Base-by-base conservation (phyloP, 2,888 invertebrate genomes). In the Lithophane leautieri region DNA sequence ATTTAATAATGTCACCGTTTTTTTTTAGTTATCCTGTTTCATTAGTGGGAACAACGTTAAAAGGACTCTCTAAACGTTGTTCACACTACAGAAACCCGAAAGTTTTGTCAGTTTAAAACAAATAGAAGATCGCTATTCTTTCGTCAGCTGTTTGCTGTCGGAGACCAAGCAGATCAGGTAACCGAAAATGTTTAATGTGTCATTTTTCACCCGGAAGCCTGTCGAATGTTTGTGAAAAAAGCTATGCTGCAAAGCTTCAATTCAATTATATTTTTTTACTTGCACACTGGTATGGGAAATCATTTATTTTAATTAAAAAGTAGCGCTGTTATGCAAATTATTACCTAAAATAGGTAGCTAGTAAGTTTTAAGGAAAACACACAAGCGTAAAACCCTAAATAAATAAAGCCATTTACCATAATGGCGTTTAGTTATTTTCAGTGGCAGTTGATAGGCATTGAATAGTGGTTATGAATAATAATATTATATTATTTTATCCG, bases 331-430 rank as follows among this genome's bases (percentile, higher is more conserved):
- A 60, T 19, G 60, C 9, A 9, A 25, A 56, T 28, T 16, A 28
- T 28, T 16, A 25, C 16, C 16, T 58, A 58, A 14, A 56, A 56
- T 56, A 56, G 14, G 14, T 56, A 25, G 1, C 3, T 58, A 6
- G 16, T 63, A 42, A 16, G 42, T 16, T 16, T 52, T 67, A 52
- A 67, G 68, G 58, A 68, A 40, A 68, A 67, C 16, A 40, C 34
- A 22, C 34, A 42, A 56, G 16, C 50, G n/a, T 9, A n/a, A 52
- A 34, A 9, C 14, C 14, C 34, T 16, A n/a, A 67, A 52, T 6
- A 7, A n/a, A 54, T 34, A 7, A 54, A n/a, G 6, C 4, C 12
- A 22, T 28, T 47, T 28, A 47, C 42, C 12, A 14, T 14, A 28
- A 14, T 14, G 42, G 19, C 4, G 0, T 25, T 56, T 25, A 42